These are phyloP conservation scores for Tinea pellionella DNA, from an alignment of 2,888 invertebrate species.

Conservation along the genomic window DNA sequence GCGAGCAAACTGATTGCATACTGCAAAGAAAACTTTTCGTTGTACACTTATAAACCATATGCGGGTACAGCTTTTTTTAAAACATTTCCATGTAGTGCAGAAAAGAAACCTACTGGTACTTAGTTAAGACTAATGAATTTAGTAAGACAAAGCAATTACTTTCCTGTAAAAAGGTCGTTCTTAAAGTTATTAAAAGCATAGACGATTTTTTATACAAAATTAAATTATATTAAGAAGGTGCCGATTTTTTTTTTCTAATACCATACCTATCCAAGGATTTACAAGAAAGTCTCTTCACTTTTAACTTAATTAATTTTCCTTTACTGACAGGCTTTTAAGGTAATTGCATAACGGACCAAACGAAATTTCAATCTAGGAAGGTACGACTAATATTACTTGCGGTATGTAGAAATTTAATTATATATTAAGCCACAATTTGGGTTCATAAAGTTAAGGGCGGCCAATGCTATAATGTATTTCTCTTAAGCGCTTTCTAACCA, in stretches of 20 bases:
- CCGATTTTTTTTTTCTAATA: background rate
- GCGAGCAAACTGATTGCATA: slow-evolving; percentile 89
- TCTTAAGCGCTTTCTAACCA: background rate
- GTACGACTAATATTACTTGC: slow-evolving; percentile 14
- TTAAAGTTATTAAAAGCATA: background rate
- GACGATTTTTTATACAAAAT: background rate
- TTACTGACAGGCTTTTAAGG: slow-evolving; percentile 62
- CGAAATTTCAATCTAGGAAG: slow-evolving; percentile 37
- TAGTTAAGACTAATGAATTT: no score
- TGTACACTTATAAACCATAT: background rate
- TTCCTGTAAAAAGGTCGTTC: background rate
- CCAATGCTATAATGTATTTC: background rate
- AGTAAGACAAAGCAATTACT: no score
- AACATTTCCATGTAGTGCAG: no score
- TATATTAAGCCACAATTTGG: slow-evolving; percentile 20
- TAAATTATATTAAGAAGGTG: background rate
- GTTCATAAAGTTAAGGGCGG: background rate
- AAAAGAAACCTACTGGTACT: no score
- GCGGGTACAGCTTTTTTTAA: no score
- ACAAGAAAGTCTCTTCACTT: slow-evolving; percentile 46
- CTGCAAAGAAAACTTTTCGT: slow-evolving; percentile 57
- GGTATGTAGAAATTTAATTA: slow-evolving; percentile 20
- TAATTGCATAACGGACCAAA: slow-evolving; percentile 56
- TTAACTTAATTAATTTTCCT: slow-evolving; percentile 59
- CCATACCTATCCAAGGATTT: background rate